Conservation (phyloP, 1,140 invertebrate genomes). For the Chrysopa pallens region DNA sequence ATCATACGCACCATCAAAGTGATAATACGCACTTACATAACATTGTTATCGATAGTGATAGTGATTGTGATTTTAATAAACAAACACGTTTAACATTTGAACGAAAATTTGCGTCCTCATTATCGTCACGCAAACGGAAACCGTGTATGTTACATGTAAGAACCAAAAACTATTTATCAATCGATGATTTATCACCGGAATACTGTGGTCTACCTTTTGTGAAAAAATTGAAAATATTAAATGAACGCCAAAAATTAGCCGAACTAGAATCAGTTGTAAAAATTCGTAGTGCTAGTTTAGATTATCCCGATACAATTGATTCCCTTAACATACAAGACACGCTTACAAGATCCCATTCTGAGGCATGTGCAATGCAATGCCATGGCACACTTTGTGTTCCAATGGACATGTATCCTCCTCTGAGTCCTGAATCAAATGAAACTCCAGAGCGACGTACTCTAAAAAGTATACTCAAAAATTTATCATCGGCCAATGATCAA, state of each 20-base stretch:
- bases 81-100: conserved; percentile 8
- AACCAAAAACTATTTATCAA: conserved; percentile 53
- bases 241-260: conserved; percentile 69
- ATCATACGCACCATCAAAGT: conserved; percentile 2
- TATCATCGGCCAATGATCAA: conserved; percentile 40
- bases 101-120: neutral
- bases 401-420: conserved; percentile 18
- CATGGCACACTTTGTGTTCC: conserved; percentile 20
- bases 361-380: conserved; percentile 34
- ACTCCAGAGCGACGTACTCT: conserved; percentile 61
- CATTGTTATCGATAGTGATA: conserved; percentile 1
- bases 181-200: conserved; percentile 74
- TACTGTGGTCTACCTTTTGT: conserved; percentile 74
- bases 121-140: neutral
- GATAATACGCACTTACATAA: neutral
- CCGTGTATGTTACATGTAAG: conserved; percentile 18
- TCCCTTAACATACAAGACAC: conserved; percentile 33
- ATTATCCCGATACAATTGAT: conserved; percentile 42
- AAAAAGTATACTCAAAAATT: conserved; percentile 69
- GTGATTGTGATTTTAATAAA: neutral
- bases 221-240: conserved; percentile 72
- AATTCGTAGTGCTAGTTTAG: conserved; percentile 57
- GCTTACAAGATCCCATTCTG: conserved; percentile 22
- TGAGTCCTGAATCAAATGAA: conserved; percentile 60
- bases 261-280: conserved; percentile 56